Conservation (phyloP, 2,797 vertebrate species). For the Crenichthys baileyi region DNA sequence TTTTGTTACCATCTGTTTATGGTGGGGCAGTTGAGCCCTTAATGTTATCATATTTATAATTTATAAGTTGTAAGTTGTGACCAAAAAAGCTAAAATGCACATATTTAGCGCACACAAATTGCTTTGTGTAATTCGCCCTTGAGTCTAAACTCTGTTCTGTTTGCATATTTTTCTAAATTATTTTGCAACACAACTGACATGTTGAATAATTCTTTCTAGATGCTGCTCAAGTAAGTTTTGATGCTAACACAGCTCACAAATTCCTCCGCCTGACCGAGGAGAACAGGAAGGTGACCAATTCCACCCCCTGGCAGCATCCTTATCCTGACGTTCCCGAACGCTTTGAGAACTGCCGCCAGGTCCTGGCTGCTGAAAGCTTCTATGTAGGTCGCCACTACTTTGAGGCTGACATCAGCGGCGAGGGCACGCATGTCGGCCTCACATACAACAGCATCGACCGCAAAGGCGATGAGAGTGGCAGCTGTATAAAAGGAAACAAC, state of each 20-base stretch:
- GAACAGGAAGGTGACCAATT: constrained; percentile 84
- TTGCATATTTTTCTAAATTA: not conserved
- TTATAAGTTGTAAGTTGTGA: no score
- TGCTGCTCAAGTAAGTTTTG: constrained; percentile 61
- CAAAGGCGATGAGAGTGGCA: constrained; percentile 78
- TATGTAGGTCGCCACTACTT: constrained; percentile 85
- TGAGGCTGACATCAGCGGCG: constrained; percentile 82
- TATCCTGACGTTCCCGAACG: constrained; percentile 83
- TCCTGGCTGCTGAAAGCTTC: constrained; percentile 83
- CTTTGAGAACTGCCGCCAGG: constrained; percentile 83
- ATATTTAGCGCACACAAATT: not conserved
- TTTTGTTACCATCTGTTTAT: not conserved
- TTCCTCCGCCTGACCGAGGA: constrained; percentile 87
- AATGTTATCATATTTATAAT: no score
- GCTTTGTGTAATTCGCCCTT: not conserved
- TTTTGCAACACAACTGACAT: not conserved
- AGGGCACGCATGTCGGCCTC: constrained; percentile 81
- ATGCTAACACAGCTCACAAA: constrained; percentile 82
- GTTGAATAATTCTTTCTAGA: constrained; percentile 56
- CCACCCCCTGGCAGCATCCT: constrained; percentile 85
- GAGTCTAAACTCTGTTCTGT: not conserved
- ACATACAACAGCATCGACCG: constrained; percentile 85
- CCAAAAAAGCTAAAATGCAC: not conserved
- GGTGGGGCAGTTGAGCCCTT: not conserved
- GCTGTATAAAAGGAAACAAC: constrained; percentile 83